Percentiles rank a stretch among this genome's conserved stretches.
These are phyloP conservation scores for Actinia tenebrosa DNA, from an alignment of 64 coral and sea anemone species.

Conservation along the genomic window DNA sequence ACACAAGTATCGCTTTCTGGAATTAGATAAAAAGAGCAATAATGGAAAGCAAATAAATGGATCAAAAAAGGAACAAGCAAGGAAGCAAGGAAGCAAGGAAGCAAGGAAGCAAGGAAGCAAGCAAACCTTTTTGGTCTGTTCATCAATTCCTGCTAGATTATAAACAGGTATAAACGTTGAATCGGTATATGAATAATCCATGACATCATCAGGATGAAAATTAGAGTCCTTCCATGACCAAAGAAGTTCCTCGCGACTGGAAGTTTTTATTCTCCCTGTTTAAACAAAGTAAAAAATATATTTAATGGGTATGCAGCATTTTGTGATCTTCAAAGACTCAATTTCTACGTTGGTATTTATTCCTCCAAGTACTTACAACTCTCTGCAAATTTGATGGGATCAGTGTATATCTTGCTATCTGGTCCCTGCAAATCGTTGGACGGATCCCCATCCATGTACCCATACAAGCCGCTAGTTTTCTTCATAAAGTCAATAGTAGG, in stretches of 20 bases:
- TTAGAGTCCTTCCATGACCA: conserved; percentile 81
- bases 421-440: conserved; percentile 8
- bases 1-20: too few species aligned
- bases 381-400: conserved; percentile 6
- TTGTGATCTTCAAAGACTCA: too few species aligned
- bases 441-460: not conserved
- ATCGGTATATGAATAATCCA: conserved; percentile 50
- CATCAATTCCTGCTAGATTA: too few species aligned
- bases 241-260: not conserved
- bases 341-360: too few species aligned
- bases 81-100: too few species aligned
- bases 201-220: conserved; percentile 56
- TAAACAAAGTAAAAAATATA: not conserved
- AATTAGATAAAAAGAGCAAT: too few species aligned
- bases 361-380: not conserved
- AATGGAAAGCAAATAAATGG: too few species aligned
- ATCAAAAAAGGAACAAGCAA: too few species aligned
- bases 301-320: too few species aligned
- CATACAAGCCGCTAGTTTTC: not conserved
- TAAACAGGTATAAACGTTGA: conserved; percentile 22
- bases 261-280: conserved; percentile 1
- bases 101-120: too few species aligned
- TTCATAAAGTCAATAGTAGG: not conserved
- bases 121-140: too few species aligned
- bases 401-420: not conserved